phyloP scores from a whole-genome alignment of 2,113 vertebrate species.

The Archilochus colubris region DNA sequence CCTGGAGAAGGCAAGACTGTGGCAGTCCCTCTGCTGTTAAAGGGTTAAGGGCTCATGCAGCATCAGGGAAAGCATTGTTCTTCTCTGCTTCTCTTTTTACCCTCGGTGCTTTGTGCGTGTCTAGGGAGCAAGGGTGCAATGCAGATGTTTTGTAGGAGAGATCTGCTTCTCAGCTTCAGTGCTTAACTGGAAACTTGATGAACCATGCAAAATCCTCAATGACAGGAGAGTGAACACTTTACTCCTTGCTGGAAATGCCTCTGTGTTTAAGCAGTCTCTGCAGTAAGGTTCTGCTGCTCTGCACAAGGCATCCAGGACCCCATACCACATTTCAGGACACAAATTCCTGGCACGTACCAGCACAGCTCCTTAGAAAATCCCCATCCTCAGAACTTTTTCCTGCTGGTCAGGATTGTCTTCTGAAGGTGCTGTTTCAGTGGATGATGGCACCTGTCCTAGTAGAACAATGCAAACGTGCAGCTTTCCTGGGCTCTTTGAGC shows the following conservation, averaged over 20 bases:
- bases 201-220: not conserved
- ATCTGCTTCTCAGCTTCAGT: not conserved
- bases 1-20: not conserved
- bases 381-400: not conserved
- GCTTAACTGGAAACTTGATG: not conserved
- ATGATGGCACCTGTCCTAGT: not conserved
- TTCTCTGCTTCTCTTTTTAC: not conserved
- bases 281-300: not conserved
- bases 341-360: not conserved
- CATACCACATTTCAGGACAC: rapidly evolving
- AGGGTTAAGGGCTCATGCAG: not conserved
- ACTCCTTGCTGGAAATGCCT: not conserved
- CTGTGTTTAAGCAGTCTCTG: not conserved
- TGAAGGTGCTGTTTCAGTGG: not conserved
- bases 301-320: rapidly evolving
- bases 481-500: not conserved
- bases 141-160: not conserved
- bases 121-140: too few species aligned
- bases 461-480: rapidly evolving
- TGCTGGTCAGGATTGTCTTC: not conserved
- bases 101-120: rapidly evolving
- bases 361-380: not conserved
- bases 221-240: not conserved
- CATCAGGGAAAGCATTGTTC: not conserved
- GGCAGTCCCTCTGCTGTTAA: not conserved